Base-by-base conservation (phyloP, 1,140 invertebrate genomes). In the Phthorimaea operculella region DNA sequence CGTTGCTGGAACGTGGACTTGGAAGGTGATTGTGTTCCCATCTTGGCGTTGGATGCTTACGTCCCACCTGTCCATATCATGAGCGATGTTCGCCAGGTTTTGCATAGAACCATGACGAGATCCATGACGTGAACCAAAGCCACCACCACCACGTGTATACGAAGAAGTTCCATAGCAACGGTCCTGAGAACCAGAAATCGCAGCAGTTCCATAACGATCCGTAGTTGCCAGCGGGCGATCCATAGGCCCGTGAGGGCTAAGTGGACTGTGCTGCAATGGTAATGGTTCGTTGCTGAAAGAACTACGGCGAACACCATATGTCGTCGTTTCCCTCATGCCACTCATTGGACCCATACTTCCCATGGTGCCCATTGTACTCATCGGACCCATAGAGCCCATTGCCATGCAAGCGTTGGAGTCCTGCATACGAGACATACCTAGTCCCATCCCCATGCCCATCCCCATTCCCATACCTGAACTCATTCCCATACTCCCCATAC, bases 1-100 rank as follows among this genome's bases (percentile, higher is more conserved):
- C 51, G 86, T 86, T 1, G 88, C 76, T 6, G 90, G 89, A 28
- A 90, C 87, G 51, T 88, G 87, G 8, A 91, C 87, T 86, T 91
- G 85, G 63, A 90, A 83, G 3, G 87, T 88, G 21, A 90, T 77
- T n/a, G 87, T 88, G 55, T 88, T 88, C 36, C 85, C 87, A 60
- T 90, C 87, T 51, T 88, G 86, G 16, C 87, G 84, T 58, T 88
- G 86, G 48, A 90, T 78, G 52, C 87, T 86, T 51, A 89, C 83
- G 48, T 89, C 87, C 91, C 91, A 92, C 56, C 86, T 79, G 50
- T 88, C 86, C 70, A 86, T 87, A 55, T 89, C 87, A 53, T 86
- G 77, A 17, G 85, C 84, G 51, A 90, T 84, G 16, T 76, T 68
- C 6, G 83, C 69, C 14, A 86, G 60, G 56, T 86, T 87, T 63